A percentile compares a stretch with the other conserved stretches of the same genome.
Conservation (phyloP, 1,140 invertebrate species). For the Bombyx mori region ASM3026992v2 NC_085121.1:1027001-1027500, state of each 20-base stretch:
- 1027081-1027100: conserved; percentile 88
- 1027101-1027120: conserved; percentile 89
- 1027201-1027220: conserved; percentile 88
- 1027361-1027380: too few relatives aligned
- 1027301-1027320: too few relatives aligned
- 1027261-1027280: conserved; percentile 8
- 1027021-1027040: conserved; percentile 50
- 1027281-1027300: background rate
- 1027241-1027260: conserved; percentile 78
- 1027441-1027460: too few relatives aligned
- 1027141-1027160: conserved; percentile 83
- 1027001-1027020: conserved; percentile 45
- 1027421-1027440: too few relatives aligned
- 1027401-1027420: too few relatives aligned
- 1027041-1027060: conserved; percentile 73
- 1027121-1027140: conserved; percentile 89
- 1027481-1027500: too few relatives aligned
- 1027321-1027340: too few relatives aligned
- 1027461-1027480: too few relatives aligned
- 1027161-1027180: conserved; percentile 82
- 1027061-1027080: conserved; percentile 87
- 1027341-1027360: too few relatives aligned
- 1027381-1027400: too few relatives aligned
- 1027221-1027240: conserved; percentile 84
- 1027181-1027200: conserved; percentile 81